Evolutionary conservation across 2,888 invertebrate species (phyloP), one percentile per base, ranked within the genome.

Genomic region (Chymomyza amoena): DNA sequence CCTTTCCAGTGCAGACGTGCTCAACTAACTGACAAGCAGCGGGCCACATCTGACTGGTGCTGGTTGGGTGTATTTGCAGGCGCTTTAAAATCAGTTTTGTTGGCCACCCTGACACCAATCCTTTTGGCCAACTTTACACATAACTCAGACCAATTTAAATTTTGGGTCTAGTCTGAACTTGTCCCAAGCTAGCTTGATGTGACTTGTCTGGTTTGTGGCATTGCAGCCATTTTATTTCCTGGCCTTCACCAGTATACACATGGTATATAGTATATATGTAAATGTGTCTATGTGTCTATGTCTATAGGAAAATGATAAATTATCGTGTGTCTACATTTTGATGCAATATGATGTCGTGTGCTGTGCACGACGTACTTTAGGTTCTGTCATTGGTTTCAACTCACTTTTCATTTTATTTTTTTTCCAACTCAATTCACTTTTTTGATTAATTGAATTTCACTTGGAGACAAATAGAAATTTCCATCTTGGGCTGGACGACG

Each of bases 401-500:
- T 60, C 54, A 18, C 36, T 52, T 20, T 45, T 60, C 9, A n/a
- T 57, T 57, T 15, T 7, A 7, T 45, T 45, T 15, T 45, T 45
- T 45, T 45, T 13, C 39, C 39, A 45, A 45, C 39, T 45, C 39
- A 45, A 45, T 45, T 45, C 39, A 45, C 64, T 62, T 73, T 75
- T 73, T 76, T 84, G 87, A 84, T 84, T 88, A 88, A 88, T 84
- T 86, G 78, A 81, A 86, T 81, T 86, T 88, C 72, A 68, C 68
- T 69, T 70, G 28, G 72, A 72, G 73, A 75, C 84, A 86, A 87
- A 82, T 78, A 82, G 74, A 84, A 84, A 79, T 71, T 80, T 82
- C 70, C 78, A 84, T 79, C 79, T 79, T 18, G 57, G 60, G n/a
- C 36, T 60, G 60, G n/a, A 60, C 71, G 75, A 74, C 87, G 60